Evolutionary conservation across 2,797 vertebrate genomes (phyloP), one percentile per base, ranked within the genome.

Genomic region (Diplodus puntazzo): DNA sequence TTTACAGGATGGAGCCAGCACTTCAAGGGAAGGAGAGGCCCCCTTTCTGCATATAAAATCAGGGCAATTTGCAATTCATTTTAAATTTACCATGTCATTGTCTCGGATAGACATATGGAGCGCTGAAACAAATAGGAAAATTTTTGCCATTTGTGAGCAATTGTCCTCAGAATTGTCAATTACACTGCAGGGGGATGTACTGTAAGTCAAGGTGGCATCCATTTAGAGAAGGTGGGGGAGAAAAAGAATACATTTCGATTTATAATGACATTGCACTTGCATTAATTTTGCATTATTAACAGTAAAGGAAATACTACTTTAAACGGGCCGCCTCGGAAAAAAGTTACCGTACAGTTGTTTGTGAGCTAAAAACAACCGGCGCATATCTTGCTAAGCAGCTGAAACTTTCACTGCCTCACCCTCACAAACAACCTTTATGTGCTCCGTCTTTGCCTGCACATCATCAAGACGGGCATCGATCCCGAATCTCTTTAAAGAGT

Each of bases 21-120:
- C 77, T 82, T 87, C 71, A 79, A 66, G 68, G 50, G 25, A 3
- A 71, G 45, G 49, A 64, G 80, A 66, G 58, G 52, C 57, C 68
- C 34, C 70, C 64, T 27, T 8, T 34, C 75, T 75, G 90, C 80
- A 91, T 90, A 71, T 83, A n/a, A 80, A 92, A 86, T 87, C 54
- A 82, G 85, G 67, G 16, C 21, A 75, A 91, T 91, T 92, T 92
- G 83, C 82, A 84, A 87, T 86, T 87, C 74, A 66, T 90, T 90
- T 89, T 69, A 85, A 82, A 92, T 87, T 79, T 75, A 87, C 84
- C 84, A 79, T 83, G 73, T 87, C 75, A 86, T 89, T 92, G 82
- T 87, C 82, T 84, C 61, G 77, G 80, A 34, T 58, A 65, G 69
- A 50, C 68, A 73, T 76, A 82, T 81, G 81, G 84, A 72, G 71